Conservation (phyloP, 2,888 invertebrate genomes). For the Stenodema calcarata region DNA sequence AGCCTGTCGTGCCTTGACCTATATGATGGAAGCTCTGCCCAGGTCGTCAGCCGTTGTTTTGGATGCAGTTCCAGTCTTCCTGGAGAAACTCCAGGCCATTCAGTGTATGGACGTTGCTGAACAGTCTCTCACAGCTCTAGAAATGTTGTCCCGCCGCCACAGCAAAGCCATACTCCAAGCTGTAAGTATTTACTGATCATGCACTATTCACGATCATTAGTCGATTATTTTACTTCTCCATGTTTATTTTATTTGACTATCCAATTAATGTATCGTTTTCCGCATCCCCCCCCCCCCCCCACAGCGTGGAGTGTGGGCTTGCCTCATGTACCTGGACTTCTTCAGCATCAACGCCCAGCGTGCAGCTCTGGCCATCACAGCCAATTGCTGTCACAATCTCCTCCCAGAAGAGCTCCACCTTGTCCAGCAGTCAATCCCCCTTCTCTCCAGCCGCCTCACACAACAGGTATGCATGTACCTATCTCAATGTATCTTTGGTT, state of each 20-base stretch:
- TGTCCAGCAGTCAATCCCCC: conserved; percentile 84
- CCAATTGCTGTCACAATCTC: conserved; percentile 96
- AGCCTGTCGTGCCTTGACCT: conserved; percentile 96
- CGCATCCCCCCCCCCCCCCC: no score
- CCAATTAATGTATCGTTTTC: neutral
- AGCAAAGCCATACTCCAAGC: conserved; percentile 95
- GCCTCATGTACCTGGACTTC: conserved; percentile 96
- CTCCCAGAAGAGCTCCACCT: conserved; percentile 93
- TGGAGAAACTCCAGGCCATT: conserved; percentile 96
- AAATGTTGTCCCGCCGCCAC: conserved; percentile 95
- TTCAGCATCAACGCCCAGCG: conserved; percentile 98
- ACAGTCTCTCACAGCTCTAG: conserved; percentile 94
- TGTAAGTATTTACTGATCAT: conserved; percentile 64
- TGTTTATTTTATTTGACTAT: neutral
- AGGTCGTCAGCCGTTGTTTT: conserved; percentile 95
- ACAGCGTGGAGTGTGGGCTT: conserved; percentile 93
- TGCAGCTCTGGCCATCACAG: conserved; percentile 93
- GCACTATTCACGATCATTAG: neutral
- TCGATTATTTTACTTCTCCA: neutral
- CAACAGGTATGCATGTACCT: conserved; percentile 61
- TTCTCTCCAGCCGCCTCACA: conserved; percentile 74
- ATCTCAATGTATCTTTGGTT: neutral
- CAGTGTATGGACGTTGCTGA: conserved; percentile 99
- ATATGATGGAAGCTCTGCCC: conserved; percentile 98
- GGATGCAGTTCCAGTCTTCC: conserved; percentile 94